phyloP scores from a whole-genome alignment of 2,797 vertebrate species.

The Gastrophryne carolinensis region DNA sequence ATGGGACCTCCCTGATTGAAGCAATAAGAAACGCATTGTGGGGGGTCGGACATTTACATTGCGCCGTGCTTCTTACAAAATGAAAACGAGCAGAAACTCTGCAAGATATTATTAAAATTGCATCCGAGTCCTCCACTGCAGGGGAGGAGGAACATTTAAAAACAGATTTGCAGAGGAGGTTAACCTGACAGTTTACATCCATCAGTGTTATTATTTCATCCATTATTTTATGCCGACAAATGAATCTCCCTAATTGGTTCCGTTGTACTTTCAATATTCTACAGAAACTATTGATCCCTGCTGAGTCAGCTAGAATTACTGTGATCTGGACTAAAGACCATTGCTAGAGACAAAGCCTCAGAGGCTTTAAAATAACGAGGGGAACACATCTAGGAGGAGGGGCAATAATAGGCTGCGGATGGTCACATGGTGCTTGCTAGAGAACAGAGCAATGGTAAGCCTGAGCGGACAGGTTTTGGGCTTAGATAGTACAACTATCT shows the following conservation, averaged over 20 bases:
- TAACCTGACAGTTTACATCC: conserved; percentile 10
- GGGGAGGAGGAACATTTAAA: conserved; percentile 8
- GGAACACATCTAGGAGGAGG: not conserved
- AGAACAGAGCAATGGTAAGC: no score
- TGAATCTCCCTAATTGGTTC: conserved; percentile 31
- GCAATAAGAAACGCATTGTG: conserved; percentile 27
- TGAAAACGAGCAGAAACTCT: conserved; percentile 14
- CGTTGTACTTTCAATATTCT: conserved; percentile 12
- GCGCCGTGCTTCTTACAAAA: conserved; percentile 3
- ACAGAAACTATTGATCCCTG: conserved; percentile 5
- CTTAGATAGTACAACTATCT: no score
- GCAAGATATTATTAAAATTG: conserved; percentile 33
- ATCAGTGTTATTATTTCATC: conserved; percentile 4
- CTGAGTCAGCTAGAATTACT: not conserved
- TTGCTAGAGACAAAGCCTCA: not conserved
- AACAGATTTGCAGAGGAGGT: conserved; percentile 21
- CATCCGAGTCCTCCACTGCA: conserved; percentile 8
- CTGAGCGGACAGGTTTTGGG: no score
- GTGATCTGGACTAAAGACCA: not conserved
- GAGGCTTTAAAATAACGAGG: not conserved
- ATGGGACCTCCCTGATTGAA: conserved; percentile 27
- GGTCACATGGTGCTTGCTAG: no score
- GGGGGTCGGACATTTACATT: conserved; percentile 36
- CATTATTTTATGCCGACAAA: conserved; percentile 6
- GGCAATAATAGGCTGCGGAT: no score